Conservation (phyloP, 2,888 invertebrate species). For the Sympetrum striolatum region DNA sequence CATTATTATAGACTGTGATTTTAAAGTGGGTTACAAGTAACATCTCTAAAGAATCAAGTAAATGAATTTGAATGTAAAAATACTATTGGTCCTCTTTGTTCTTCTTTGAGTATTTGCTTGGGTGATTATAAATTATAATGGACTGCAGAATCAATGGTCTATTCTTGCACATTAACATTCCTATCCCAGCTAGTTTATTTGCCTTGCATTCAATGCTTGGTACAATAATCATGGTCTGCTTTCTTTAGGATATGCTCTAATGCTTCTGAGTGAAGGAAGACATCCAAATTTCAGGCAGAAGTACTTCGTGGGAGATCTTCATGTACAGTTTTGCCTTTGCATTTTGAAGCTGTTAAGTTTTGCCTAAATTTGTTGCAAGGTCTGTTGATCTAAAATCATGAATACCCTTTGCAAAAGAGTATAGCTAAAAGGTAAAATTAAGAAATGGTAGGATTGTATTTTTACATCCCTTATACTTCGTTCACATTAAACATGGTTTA, state of each 20-base stretch:
- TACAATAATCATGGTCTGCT: not conserved
- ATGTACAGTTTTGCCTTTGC: not conserved
- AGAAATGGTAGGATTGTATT: not conserved
- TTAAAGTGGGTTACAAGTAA: slow-evolving; percentile 3
- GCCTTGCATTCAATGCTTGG: slow-evolving; percentile 8
- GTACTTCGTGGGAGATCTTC: not conserved
- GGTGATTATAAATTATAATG: not conserved
- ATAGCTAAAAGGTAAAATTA: not conserved
- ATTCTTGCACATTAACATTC: slow-evolving; percentile 20
- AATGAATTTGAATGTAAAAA: not conserved
- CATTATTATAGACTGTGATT: slow-evolving; percentile 35
- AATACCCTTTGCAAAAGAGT: not conserved
- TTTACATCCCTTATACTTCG: not conserved
- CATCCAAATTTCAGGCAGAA: not conserved
- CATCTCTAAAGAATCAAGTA: not conserved
- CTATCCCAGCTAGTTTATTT: not conserved
- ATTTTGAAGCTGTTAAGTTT: not conserved
- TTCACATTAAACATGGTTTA: not conserved
- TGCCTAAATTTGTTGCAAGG: not conserved
- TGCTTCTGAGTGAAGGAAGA: not conserved
- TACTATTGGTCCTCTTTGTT: not conserved
- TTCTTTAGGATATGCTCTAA: not conserved
- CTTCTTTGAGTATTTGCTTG: not conserved
- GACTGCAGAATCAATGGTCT: not conserved
- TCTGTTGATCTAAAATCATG: not conserved